phyloP scores from a whole-genome alignment of 2,113 vertebrate genomes.

The Plecturocebus donacophilus region DNA sequence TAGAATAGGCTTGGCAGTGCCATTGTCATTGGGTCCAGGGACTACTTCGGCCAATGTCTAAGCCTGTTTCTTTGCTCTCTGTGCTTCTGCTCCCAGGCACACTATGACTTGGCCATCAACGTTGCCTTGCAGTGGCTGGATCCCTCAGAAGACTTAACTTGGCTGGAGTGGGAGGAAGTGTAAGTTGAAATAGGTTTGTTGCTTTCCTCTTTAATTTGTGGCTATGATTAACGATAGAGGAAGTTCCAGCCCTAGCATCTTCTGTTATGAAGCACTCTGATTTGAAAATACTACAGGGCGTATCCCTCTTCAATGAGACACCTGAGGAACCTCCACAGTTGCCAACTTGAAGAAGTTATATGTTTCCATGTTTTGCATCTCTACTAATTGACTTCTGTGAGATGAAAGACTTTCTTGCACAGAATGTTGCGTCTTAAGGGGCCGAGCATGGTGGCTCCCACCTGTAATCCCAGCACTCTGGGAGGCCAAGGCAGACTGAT shows the following conservation, averaged over 20 bases:
- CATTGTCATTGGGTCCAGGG: not conserved
- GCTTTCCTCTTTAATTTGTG: not conserved
- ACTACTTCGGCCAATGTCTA: fast-evolving
- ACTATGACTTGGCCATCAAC: conserved; percentile 89
- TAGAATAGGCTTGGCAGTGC: not conserved
- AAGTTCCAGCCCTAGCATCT: not conserved
- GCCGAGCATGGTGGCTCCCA: too few relatives aligned
- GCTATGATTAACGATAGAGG: not conserved
- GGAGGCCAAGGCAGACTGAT: too few relatives aligned
- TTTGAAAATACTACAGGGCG: not conserved
- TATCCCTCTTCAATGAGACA: not conserved
- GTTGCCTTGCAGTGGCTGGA: conserved; percentile 88
- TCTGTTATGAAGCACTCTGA: not conserved
- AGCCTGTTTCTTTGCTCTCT: not conserved
- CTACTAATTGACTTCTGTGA: not conserved
- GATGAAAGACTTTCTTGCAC: not conserved
- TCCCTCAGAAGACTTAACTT: conserved; percentile 77
- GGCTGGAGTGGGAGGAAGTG: conserved; percentile 81
- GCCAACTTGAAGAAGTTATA: not conserved
- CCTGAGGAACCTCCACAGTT: not conserved
- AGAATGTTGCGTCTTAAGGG: not conserved
- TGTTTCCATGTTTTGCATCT: not conserved
- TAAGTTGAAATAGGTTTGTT: conserved; percentile 75
- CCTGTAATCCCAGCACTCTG: too few relatives aligned
- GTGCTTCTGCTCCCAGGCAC: conserved; percentile 83